Evolutionary conservation across 2,888 invertebrate genomes (phyloP).

Genomic region (Tachystola acroxantha): DNA sequence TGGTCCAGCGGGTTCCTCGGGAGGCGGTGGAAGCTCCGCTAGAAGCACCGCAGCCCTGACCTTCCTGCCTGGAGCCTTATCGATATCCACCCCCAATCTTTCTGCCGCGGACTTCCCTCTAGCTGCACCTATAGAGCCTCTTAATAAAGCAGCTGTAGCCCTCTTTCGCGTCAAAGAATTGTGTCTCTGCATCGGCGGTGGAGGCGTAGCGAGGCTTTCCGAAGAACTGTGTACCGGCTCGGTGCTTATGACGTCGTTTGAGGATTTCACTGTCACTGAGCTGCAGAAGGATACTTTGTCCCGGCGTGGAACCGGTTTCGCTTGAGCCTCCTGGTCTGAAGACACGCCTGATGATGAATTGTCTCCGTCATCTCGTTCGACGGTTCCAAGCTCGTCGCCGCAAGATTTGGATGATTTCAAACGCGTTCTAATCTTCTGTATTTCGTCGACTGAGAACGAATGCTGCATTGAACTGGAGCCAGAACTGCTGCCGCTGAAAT

Average conservation of each 20-base stretch:
- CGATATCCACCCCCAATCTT: conserved; percentile 61
- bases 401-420: conserved; percentile 92
- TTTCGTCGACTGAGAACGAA: conserved; percentile 92
- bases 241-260: conserved; percentile 73
- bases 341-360: conserved; percentile 94
- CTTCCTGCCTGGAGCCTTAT: conserved; percentile 57
- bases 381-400: conserved; percentile 86
- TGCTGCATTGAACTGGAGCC: conserved; percentile 89
- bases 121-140: conserved; percentile 48
- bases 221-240: conserved; percentile 73
- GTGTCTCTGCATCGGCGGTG: conserved; percentile 76
- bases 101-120: conserved; percentile 60
- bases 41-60: conserved; percentile 85
- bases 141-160: conserved; percentile 77
- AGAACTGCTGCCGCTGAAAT: conserved; percentile 82
- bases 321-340: conserved; percentile 85
- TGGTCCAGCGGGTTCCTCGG: conserved; percentile 78
- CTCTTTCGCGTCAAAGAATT: conserved; percentile 80
- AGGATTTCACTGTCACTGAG: conserved; percentile 70
- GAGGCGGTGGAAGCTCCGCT: conserved; percentile 89
- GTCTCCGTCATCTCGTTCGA: conserved; percentile 86
- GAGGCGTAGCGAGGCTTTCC: conserved; percentile 59
- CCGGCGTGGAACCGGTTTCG: conserved; percentile 45
- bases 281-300: conserved; percentile 73
- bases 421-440: conserved; percentile 90